phyloP scores from a whole-genome alignment of 2,113 vertebrate genomes.

The Platichthys stellatus region DNA sequence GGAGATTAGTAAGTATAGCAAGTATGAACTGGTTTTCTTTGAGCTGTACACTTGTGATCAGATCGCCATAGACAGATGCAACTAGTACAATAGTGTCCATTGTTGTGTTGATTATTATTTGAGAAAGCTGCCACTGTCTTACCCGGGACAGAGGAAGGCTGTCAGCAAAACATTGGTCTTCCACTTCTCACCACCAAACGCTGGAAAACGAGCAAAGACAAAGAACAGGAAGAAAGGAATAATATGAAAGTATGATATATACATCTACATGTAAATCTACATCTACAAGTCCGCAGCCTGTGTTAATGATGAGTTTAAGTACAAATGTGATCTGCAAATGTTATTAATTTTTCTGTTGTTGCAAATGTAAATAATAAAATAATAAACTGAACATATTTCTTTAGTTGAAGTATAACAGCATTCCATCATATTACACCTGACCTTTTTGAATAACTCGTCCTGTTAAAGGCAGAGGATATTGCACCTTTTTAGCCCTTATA shows the following conservation, averaged over 20 bases:
- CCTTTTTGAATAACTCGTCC: no score
- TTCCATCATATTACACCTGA: no score
- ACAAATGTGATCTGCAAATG: not conserved
- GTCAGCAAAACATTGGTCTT: constrained; percentile 84
- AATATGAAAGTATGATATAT: not conserved
- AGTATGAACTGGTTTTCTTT: no score
- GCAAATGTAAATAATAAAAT: no score
- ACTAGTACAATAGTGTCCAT: not conserved
- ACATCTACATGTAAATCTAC: not conserved
- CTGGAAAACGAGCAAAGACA: constrained; percentile 65
- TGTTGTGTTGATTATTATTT: not conserved
- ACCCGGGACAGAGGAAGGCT: constrained; percentile 82
- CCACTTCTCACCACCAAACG: constrained; percentile 84
- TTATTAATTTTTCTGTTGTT: not conserved
- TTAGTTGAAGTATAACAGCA: no score
- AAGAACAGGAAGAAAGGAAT: not conserved
- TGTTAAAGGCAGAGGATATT: no score
- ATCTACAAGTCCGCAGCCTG: not conserved
- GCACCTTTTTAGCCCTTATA: not conserved
- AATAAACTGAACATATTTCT: no score
- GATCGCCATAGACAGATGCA: not conserved
- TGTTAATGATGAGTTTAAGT: no score
- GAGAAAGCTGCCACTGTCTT: not conserved
- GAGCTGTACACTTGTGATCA: no score
- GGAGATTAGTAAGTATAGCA: no score